Base-by-base conservation (phyloP, 2,797 vertebrate species). In the Acestrorhynchus altus region DNA sequence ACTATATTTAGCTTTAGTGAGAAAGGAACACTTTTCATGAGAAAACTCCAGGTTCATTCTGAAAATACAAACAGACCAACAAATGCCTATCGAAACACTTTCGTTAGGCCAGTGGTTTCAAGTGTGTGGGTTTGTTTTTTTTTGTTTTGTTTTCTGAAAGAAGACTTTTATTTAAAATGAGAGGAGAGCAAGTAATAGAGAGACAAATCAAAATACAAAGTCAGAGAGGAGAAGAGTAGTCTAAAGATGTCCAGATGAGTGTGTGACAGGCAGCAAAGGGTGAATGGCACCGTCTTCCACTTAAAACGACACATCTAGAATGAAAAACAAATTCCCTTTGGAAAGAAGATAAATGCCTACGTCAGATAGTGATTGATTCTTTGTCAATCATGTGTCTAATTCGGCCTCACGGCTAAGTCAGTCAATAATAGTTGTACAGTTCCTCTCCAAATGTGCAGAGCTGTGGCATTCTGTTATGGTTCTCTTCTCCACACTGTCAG, bases 301-400 rank as follows among this genome's bases (percentile, higher is more conserved):
- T 81, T 81, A 70, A 79, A 72, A 77, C 11, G 49, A 74, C 79
- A 74, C 74, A 76, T 77, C 76, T 76, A 22, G 12, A 42, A 49
- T 10, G 9, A 2, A 44, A 22, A 56, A 76, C 26, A 80, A 77
- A 70, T 40, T 63, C 69, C 56, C 67, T 69, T 78, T 80, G 80
- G 72, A 76, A n/a, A 10, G 68, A 80, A 83, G 80, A 83, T 78
- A 83, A 78, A 85, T 79, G 76, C 44, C 70, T 60, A 75, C 3
- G 80, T 83, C 80, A 80, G 35, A 71, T 66, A 49, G 44, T 28
- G 35, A 85, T 81, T 75, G 82, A 83, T 83, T 82, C 70, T 82
- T 81, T 80, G 82, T 66, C 84, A 79, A 81, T 85, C 80, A 85
- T 54, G 74, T 54, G 75, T 78, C 74, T 73, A 83, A 83, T 83